Evolutionary conservation across 2,113 vertebrate genomes (phyloP), one percentile per base, ranked within the genome.

Genomic region (Cnemophilus loriae): DNA sequence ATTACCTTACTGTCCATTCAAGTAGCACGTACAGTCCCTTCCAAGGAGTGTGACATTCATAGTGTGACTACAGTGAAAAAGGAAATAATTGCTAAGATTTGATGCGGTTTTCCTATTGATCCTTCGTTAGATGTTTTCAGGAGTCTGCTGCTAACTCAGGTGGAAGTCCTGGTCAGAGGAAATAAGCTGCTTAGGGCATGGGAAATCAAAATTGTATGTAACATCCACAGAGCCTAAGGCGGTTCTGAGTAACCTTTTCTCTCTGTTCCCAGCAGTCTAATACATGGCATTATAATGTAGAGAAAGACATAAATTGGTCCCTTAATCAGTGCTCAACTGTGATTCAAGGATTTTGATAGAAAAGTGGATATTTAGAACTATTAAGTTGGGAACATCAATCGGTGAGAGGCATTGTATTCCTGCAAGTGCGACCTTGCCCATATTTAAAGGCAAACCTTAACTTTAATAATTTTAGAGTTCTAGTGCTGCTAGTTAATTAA

Each of bases 21-120:
- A 87, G 93, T 84, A 70, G 69, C 37, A 19, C 42, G 39, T n/a
- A 30, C 16, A 89, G 84, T 49, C 81, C 76, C 87, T 88, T 93
- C 83, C 13, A 28, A 28, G 27, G 42, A 90, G 87, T 15, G 50
- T 85, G 91, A 89, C 67, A 81, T 90, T 95, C 87, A 82, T 94
- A 91, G 90, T 23, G 35, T 64, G 70, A 55, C 91, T 83, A 32
- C 30, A 61, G 63, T 16, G 75, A 97, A 88, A 89, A 96, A 84
- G 82, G 87, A 95, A 96, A 96, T 95, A 24, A 94, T 37, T 82
- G 18, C 73, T 78, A 79, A 61, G 75, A 64, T 95, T 96, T 91
- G 49, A 49, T 92, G 81, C 75, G 77, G 8, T 75, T 95, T 96
- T 93, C 59, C 77, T 96, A 50, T 90, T 91, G 91, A 75, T 96